Percentiles rank a stretch among this genome's conserved stretches.
These are phyloP conservation scores for Alouatta caraya DNA, from an alignment of 2,797 vertebrate genomes.

Conservation along the genomic window DNA sequence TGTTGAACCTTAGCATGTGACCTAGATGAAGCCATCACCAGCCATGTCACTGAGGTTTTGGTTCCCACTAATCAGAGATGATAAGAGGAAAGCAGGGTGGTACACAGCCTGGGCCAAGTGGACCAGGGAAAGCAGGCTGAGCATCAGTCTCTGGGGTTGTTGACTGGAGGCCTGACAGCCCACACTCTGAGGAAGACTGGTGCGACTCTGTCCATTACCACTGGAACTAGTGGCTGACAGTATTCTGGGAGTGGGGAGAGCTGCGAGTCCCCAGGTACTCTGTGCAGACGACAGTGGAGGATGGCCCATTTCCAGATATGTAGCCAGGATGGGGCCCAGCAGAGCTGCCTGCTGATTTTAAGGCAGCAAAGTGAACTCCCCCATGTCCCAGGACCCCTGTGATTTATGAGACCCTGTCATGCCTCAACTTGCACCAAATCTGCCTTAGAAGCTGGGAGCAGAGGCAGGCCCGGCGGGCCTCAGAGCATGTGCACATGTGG, in stretches of 20 bases:
- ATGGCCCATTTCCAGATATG: neutral
- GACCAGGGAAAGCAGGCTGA: neutral
- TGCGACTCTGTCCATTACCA: neutral
- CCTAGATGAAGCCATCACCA: neutral
- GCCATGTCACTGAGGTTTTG: neutral
- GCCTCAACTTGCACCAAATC: conserved; percentile 4
- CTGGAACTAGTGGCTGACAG: neutral
- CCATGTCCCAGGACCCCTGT: neutral
- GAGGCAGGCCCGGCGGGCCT: neutral
- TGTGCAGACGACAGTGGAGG: neutral
- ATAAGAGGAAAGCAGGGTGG: neutral
- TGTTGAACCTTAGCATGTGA: neutral
- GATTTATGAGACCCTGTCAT: conserved; percentile 1
- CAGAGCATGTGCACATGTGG: neutral
- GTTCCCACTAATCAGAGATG: neutral
- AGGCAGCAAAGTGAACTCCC: neutral
- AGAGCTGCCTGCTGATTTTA: neutral
- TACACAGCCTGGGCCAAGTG: neutral
- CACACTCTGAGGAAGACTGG: neutral
- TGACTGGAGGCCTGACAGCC: neutral
- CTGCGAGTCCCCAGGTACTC: neutral
- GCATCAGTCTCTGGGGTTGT: neutral
- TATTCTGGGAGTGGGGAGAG: neutral
- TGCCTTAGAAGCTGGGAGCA: neutral
- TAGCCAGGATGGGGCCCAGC: neutral